These are phyloP conservation scores for Drosophila takahashii DNA, from an alignment of 1,140 invertebrate species.

Conservation along the genomic window DNA sequence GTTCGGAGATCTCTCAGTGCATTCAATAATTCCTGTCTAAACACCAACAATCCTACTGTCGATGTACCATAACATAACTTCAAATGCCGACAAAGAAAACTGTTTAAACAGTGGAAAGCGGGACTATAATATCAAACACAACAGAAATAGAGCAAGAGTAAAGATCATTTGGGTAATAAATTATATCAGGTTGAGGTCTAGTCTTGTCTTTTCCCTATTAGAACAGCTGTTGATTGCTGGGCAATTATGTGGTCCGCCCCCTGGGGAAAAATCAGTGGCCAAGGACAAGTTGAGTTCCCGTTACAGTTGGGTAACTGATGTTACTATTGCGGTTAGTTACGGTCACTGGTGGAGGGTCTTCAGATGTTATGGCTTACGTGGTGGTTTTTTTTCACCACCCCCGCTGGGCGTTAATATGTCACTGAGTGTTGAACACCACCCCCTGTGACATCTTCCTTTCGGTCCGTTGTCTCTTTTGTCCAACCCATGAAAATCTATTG, in stretches of 20 bases:
- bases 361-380: slow-evolving; percentile 23
- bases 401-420: slow-evolving; percentile 74
- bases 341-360: slow-evolving; percentile 23
- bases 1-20: slow-evolving; percentile 45
- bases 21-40: slow-evolving; percentile 39
- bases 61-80: slow-evolving; percentile 42
- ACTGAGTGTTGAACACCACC: slow-evolving; percentile 31
- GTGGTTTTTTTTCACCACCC: slow-evolving; percentile 31
- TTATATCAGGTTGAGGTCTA: slow-evolving; percentile 45
- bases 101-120: slow-evolving; percentile 60
- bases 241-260: slow-evolving; percentile 71
- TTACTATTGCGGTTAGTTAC: slow-evolving; percentile 62
- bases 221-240: slow-evolving; percentile 63
- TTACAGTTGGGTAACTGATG: slow-evolving; percentile 18
- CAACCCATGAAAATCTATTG: slow-evolving; percentile 53
- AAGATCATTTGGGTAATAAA: slow-evolving; percentile 62
- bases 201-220: slow-evolving; percentile 23
- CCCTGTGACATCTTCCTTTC: slow-evolving; percentile 49
- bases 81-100: slow-evolving; percentile 69
- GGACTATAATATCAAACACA: slow-evolving; percentile 51
- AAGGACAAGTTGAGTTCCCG: slow-evolving; percentile 27
- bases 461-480: slow-evolving; percentile 4
- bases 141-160: slow-evolving; percentile 48
- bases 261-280: slow-evolving; percentile 71
- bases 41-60: slow-evolving; percentile 15